Base-by-base conservation (phyloP, 1,140 invertebrate genomes). In the Sesamia nonagrioides region DNA sequence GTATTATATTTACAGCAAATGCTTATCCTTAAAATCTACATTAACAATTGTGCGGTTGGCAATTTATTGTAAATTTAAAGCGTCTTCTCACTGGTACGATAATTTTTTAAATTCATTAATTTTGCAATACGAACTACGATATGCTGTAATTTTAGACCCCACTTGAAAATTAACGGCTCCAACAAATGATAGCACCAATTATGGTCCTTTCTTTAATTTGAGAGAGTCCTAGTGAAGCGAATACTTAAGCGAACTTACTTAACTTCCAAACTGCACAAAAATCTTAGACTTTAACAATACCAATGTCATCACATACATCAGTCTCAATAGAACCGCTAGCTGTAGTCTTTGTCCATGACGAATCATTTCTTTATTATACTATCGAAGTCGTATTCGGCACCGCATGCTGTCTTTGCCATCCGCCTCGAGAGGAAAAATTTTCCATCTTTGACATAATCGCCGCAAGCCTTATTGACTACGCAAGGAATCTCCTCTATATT, bases 301-400 rank as follows among this genome's bases (percentile, higher is more conserved):
- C 79, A 74, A 79, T 74, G 58, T 84, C 77, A 84, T 81, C 82
- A 84, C 82, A 84, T 63, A 77, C 66, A 79, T 84, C 82, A 84
- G 82, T 84, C 82, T 84, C 82, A 80, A 76, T 69, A 77, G 63
- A 83, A 78, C 76, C 69, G 76, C 54, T 81, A 73, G 48, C 75
- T 66, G 56, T 75, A 78, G 58, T 82, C 77, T 63, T 63, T 63
- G 48, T 54, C 17, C 56, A 40, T 83, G 78, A 75, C 27, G 78
- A 91, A 90, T 94, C 91, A 93, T 93, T 94, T 92, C 74, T 92
- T 92, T 87, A 89, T 83, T 90, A 91, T 86, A 82, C 86, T 90
- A 77, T 91, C 87, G 71, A 86, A 92, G 68, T 92, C 88, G 68
- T 82, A 88, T 21, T 93, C 83, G 5, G 89, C 76, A 40, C 88